phyloP scores from a whole-genome alignment of 2,888 invertebrate species.

The Nemapogon koenigi region DNA sequence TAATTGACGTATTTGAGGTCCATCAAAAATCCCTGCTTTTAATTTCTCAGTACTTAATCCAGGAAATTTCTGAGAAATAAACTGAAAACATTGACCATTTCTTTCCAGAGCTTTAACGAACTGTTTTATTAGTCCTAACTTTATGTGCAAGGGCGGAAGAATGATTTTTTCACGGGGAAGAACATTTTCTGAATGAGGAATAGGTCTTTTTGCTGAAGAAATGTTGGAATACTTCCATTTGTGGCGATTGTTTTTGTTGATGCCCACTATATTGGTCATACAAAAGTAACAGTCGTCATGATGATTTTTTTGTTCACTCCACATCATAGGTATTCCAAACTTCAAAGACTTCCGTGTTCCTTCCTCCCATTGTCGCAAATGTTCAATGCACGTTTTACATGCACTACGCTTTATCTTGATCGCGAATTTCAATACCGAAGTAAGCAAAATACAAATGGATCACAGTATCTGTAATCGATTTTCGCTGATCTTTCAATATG shows the following conservation, averaged over 20 bases:
- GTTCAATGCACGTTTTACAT: conserved; percentile 14
- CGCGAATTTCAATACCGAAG: conserved; percentile 12
- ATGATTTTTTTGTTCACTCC: conserved; percentile 14
- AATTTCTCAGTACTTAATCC: conserved; percentile 16
- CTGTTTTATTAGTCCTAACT: conserved; percentile 4
- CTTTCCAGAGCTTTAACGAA: conserved; percentile 8
- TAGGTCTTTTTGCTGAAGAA: conserved; percentile 12
- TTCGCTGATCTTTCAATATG: background rate
- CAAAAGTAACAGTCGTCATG: conserved; percentile 15
- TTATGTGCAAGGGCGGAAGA: conserved; percentile 4
- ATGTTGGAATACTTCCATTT: conserved; percentile 4
- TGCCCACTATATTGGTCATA: conserved; percentile 8
- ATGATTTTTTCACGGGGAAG: conserved; percentile 3
- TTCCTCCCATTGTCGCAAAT: conserved; percentile 13
- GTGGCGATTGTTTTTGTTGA: conserved; percentile 9
- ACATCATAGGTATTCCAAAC: conserved; percentile 15
- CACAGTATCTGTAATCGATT: background rate
- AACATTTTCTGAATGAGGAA: conserved; percentile 13
- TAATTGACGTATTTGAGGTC: conserved; percentile 1
- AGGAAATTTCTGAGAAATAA: conserved; percentile 14
- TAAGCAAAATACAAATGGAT: background rate
- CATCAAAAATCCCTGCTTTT: conserved; percentile 15
- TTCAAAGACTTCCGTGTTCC: background rate
- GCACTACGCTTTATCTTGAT: conserved; percentile 18
- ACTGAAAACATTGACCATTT: conserved; percentile 7